Evolutionary conservation across 2,797 vertebrate genomes (phyloP).

Genomic region (Hapalemur alaotrensis): DNA sequence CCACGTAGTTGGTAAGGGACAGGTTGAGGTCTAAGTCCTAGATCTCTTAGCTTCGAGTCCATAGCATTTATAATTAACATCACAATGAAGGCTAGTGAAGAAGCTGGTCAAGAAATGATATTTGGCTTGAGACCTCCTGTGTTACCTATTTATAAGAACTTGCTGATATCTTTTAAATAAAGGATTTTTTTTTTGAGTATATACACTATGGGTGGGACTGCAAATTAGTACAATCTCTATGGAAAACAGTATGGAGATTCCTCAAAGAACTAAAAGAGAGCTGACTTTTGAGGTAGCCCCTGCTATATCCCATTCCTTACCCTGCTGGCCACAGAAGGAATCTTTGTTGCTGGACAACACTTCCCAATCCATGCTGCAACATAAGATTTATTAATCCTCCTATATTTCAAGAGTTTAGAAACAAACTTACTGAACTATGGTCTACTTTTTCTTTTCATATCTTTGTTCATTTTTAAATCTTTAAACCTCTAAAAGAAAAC

Average conservation of each 20-base stretch:
- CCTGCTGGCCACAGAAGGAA: neutral
- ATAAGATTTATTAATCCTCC: neutral
- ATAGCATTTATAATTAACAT: neutral
- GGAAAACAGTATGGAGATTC: no score
- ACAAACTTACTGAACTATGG: neutral
- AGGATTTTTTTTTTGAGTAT: neutral
- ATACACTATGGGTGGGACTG: no score
- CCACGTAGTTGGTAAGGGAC: neutral
- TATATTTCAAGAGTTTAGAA: neutral
- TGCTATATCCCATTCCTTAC: neutral
- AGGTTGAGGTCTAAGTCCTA: neutral
- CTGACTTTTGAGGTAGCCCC: neutral
- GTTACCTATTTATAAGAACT: neutral
- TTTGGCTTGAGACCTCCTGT: neutral
- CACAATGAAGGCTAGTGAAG: neutral
- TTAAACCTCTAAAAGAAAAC: conserved; percentile 24
- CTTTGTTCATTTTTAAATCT: neutral
- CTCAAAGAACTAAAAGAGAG: neutral
- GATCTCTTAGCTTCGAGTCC: neutral
- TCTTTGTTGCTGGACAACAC: neutral
- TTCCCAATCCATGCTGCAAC: neutral
- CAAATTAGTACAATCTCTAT: no score
- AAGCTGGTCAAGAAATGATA: neutral
- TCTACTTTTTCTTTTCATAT: neutral
- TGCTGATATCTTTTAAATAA: neutral